Evolutionary conservation across 1,140 invertebrate species (phyloP), one percentile per base, ranked within the genome.

Genomic region (Trichonephila clavata): DNA sequence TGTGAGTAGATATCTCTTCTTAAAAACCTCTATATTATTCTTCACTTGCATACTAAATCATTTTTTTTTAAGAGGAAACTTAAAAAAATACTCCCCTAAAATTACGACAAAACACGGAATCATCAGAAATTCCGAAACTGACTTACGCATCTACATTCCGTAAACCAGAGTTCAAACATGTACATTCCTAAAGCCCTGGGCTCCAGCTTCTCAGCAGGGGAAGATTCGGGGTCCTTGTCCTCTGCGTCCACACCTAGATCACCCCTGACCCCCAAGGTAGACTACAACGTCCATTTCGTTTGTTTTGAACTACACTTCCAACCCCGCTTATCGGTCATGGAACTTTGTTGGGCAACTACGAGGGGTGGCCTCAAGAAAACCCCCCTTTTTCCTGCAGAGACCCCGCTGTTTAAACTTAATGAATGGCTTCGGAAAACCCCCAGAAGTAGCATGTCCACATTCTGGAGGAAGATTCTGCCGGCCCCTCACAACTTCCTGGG

Each of bases 301-400:
- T 68, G 65, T 68, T 68, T 68, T 68, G 65, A 68, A n/a, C 21
- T 24, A 68, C 65, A 68, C 65, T 68, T 68, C 65, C n/a, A 68
- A n/a, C n/a, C 65, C 65, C n/a, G n/a, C 65, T 68, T 68, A 68
- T 68, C 65, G 65, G 65, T 68, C 65, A 68, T 24, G 8, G 65
- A 68, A 68, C 65, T 68, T 13, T 68, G 65, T 68, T 68, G n/a
- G 21, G 65, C 65, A 68, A 68, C 65, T 2, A 24, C n/a, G 65
- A 32, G 68, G 27, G 27, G 13, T 63, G 18, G 6, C 6, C 18
- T 18, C 61, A 20, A 18, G 21, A 21, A 20, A 18, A 18, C 60
- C 60, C 60, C 60, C 5, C 16, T 21, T 21, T 21, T 63, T 18
- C 61, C 21, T 18, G 71, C 16, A 8, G 10, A 27, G 65, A 13